Conservation (phyloP, 2,113 vertebrate species). For the Chlamydotis undulata region DNA sequence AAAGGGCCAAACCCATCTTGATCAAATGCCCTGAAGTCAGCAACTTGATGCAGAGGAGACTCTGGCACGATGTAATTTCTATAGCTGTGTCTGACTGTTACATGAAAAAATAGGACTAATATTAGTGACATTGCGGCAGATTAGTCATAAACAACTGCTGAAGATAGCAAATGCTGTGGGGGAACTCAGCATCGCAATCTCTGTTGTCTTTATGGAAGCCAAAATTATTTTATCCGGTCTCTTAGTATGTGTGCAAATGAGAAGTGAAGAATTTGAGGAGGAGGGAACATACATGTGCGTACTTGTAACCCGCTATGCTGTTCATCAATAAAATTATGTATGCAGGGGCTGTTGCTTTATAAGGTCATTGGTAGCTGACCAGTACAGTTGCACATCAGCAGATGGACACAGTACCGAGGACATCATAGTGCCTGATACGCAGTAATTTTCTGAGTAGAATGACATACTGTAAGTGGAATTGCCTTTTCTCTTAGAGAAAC, state of each 20-base stretch:
- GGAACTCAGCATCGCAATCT: not conserved
- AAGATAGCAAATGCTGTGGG: not conserved
- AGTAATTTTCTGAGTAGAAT: not conserved
- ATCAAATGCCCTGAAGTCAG: slow-evolving; percentile 29
- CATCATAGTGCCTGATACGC: too few relatives aligned
- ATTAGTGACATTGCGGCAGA: not conserved
- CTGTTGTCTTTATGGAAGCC: not conserved
- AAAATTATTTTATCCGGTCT: not conserved
- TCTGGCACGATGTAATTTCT: not conserved
- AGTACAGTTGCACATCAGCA: not conserved
- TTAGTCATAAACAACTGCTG: not conserved
- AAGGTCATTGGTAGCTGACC: not conserved
- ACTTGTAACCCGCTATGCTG: not conserved
- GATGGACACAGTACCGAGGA: not conserved
- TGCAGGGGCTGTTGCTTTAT: not conserved
- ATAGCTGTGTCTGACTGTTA: not conserved
- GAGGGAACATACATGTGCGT: not conserved
- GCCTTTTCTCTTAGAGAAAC: not conserved
- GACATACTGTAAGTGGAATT: not conserved
- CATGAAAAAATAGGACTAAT: not conserved
- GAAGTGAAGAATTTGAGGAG: not conserved
- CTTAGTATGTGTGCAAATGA: not conserved
- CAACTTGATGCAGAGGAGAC: slow-evolving; percentile 11
- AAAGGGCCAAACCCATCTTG: slow-evolving; percentile 26
- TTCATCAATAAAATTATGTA: not conserved